Evolutionary conservation across 2,888 invertebrate species (phyloP), one percentile per base, ranked within the genome.

Genomic region (Eumerus sabulonum): DNA sequence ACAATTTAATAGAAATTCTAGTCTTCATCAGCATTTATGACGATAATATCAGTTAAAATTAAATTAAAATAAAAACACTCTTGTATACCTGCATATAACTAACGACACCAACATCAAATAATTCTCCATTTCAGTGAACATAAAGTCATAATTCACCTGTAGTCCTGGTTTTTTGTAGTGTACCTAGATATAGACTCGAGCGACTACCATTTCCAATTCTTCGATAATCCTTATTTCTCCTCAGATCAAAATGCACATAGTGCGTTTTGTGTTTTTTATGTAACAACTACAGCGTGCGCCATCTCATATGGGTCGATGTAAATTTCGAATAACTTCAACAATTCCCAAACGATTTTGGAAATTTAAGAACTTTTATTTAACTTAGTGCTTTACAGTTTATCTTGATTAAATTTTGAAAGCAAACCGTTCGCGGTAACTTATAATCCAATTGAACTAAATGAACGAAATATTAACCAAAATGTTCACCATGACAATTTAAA

Each of bases 21-120:
- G 74, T 74, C 74, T 79, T 79, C 79, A 63, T 64, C 44, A 57
- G 1, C n/a, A 63, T 36, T 44, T 35, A 73, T 48, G 73, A 79
- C 79, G 67, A 74, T 60, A 68, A 79, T 74, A 74, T 79, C 79
- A 79, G 73, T 79, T 79, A 48, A 64, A 51, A 54, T n/a, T 11
- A 40, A 40, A 7, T 5, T 11, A 48, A 14, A 35, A 63, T n/a
- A 59, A 60, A 56, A 57, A 51, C 16, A 67, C 51, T 66, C 66
- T 63, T 70, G 62, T 56, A 74, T 60, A 66, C 64, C 71, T 56
- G 60, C 50, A 51, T 62, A 51, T 64, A 40, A 51, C 40, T 67
- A 60, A 50, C 47, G 42, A n/a, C n/a, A 48, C n/a, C 44, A 50
- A 38, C 13, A 45, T 38, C 17, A 45, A 56, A 38, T 13, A 11